Evolutionary conservation across 2,888 invertebrate genomes (phyloP).

Genomic region (Yponomeuta cagnagella): DNA sequence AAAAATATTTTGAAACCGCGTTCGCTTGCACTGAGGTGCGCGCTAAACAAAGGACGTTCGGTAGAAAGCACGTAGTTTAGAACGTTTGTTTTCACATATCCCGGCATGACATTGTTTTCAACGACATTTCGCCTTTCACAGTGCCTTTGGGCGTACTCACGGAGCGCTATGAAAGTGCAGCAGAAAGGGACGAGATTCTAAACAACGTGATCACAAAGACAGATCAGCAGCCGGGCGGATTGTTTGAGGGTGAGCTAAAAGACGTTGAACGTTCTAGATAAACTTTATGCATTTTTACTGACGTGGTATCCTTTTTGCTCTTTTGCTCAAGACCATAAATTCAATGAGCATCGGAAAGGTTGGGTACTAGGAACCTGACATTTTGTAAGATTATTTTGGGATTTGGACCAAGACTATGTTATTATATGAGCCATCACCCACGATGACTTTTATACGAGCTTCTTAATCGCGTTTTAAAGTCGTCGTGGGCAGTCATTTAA

Average conservation of each 20-base stretch:
- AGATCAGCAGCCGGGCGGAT: slow-evolving; percentile 27
- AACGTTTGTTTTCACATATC: not conserved
- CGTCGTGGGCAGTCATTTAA: too few relatives aligned
- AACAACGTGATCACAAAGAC: slow-evolving; percentile 24
- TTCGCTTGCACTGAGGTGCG: not conserved
- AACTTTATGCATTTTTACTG: not conserved
- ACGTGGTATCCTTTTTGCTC: not conserved
- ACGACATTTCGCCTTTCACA: slow-evolving; percentile 44
- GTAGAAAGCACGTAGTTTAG: not conserved
- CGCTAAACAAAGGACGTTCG: not conserved
- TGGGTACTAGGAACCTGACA: too few relatives aligned
- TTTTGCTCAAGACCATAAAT: too few relatives aligned
- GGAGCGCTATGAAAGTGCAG: slow-evolving; percentile 83
- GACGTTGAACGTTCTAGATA: not conserved
- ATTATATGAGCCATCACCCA: too few relatives aligned
- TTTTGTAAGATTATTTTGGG: too few relatives aligned
- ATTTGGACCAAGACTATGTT: too few relatives aligned
- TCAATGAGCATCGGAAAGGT: too few relatives aligned
- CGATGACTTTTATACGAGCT: too few relatives aligned
- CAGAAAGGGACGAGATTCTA: slow-evolving; percentile 82
- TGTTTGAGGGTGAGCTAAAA: slow-evolving; percentile 16
- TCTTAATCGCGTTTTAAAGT: too few relatives aligned
- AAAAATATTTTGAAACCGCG: not conserved
- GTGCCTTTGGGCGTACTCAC: slow-evolving; percentile 88
- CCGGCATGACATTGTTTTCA: not conserved